phyloP scores from a whole-genome alignment of 2,888 invertebrate species.

The Agriopis aurantiaria region DNA sequence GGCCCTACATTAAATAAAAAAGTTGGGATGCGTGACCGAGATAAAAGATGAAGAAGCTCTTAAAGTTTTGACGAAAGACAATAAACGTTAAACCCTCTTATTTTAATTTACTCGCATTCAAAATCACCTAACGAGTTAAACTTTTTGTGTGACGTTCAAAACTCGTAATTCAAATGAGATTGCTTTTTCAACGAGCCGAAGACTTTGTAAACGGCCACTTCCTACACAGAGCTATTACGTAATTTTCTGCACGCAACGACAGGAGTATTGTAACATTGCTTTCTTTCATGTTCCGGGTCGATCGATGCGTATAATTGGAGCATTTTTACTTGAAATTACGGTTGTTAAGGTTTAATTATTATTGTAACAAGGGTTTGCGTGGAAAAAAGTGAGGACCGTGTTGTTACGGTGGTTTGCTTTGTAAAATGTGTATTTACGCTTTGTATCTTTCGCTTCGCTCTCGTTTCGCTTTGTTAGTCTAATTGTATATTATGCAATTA shows the following conservation, averaged over 20 bases:
- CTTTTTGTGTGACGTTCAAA: slow-evolving; percentile 25
- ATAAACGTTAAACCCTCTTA: not conserved
- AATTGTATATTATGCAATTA: too few species aligned
- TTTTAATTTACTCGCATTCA: slow-evolving; percentile 20
- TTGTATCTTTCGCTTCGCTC: too few species aligned
- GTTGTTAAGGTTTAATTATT: slow-evolving; percentile 13
- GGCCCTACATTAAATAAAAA: too few species aligned
- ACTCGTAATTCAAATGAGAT: slow-evolving; percentile 41
- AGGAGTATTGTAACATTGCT: slow-evolving; percentile 23
- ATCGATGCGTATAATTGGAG: slow-evolving; percentile 24
- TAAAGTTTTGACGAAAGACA: not conserved
- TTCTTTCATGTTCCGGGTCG: slow-evolving; percentile 25
- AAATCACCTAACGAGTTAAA: slow-evolving; percentile 21
- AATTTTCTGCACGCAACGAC: slow-evolving; percentile 28
- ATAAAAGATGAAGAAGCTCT: too few species aligned
- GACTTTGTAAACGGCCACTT: slow-evolving; percentile 37
- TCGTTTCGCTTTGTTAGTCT: too few species aligned
- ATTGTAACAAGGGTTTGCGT: not conserved
- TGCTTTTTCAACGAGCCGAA: slow-evolving; percentile 43
- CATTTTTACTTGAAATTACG: slow-evolving; percentile 14
- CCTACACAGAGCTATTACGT: slow-evolving; percentile 37
- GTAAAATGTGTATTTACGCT: too few species aligned
- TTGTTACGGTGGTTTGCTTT: not conserved
- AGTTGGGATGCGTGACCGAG: too few species aligned
- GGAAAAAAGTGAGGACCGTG: slow-evolving; percentile 3